A percentile compares a stretch with the other conserved stretches of the same genome.
phyloP scores from a whole-genome alignment of 2,797 vertebrate species.

The Pristis pectinata region DNA sequence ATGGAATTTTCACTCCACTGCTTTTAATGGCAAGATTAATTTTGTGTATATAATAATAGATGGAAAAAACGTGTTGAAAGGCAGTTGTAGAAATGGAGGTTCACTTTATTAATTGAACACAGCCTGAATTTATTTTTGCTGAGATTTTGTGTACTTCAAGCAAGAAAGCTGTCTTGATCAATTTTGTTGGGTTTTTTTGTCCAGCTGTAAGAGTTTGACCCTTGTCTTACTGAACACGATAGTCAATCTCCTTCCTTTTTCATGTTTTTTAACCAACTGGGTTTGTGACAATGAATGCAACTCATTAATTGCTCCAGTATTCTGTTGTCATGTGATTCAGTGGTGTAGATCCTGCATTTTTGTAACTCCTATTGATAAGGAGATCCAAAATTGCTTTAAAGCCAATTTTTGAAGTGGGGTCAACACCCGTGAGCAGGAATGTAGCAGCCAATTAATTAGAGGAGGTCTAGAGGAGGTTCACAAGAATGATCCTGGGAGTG shows the following conservation, averaged over 20 bases:
- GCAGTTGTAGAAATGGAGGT: neutral
- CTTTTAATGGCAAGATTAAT: neutral
- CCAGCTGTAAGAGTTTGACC: neutral
- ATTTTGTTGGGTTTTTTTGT: neutral
- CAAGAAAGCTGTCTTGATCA: no score
- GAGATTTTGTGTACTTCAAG: neutral
- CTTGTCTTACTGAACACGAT: neutral
- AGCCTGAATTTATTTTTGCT: neutral
- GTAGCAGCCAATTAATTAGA: neutral
- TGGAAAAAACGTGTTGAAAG: neutral
- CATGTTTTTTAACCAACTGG: neutral
- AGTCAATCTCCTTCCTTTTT: no score
- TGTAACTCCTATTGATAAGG: neutral
- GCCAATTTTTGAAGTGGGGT: neutral
- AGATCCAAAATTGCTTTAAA: neutral
- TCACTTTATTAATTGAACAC: neutral
- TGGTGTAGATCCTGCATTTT: neutral
- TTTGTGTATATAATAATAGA: neutral
- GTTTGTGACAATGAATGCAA: neutral
- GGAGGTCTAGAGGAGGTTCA: no score
- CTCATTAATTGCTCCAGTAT: neutral
- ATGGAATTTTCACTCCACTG: neutral
- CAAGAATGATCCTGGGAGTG: no score
- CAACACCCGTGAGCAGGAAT: neutral
- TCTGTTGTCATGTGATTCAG: neutral